Base-by-base conservation (phyloP, 2,888 invertebrate genomes). In the Stegana nigrithorax region DNA sequence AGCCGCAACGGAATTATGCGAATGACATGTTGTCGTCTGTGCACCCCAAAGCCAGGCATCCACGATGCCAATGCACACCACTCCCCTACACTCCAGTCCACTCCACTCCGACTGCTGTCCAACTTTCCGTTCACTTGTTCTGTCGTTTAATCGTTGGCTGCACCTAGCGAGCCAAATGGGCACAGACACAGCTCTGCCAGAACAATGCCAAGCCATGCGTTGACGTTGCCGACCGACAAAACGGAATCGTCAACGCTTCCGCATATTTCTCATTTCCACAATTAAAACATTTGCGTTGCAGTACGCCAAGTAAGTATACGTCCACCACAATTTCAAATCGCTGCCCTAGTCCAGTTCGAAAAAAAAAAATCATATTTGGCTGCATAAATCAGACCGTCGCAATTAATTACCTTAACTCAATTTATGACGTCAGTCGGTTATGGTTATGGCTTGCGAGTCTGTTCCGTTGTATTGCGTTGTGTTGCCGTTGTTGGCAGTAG, bases 211-310 rank as follows among this genome's bases (percentile, higher is more conserved):
- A 76, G 75, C 77, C 80, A 76, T 77, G 76, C 80, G 78, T 42
- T 66, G 67, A 68, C 67, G 72, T 67, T 63, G 71, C 59, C 64
- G 55, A 57, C 32, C 26, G 26, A 68, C 77, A 78, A 67, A 77
- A 75, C 76, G 78, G 78, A 76, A 79, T 76, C 75, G 80, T 75
- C 73, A 75, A 73, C 77, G 77, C 74, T 78, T 78, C 77, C 77
- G 77, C 77, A 78, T 78, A 80, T 78, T 80, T 78, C 80, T 76
- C 77, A 80, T 78, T 78, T 78, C 76, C 76, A 78, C 80, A 80
- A 78, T 78, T 78, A 78, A 80, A 76, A 78, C 14, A 39, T n/a
- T n/a, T n/a, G n/a, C 25, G 42, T 39, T 57, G 57, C 39, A 42
- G 27, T 57, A 26, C 57, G 17, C 42, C n/a, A n/a, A 39, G 39